Evolutionary conservation across 2,797 vertebrate genomes (phyloP).

Genomic region (Oryzias dopingdopingensis): DNA sequence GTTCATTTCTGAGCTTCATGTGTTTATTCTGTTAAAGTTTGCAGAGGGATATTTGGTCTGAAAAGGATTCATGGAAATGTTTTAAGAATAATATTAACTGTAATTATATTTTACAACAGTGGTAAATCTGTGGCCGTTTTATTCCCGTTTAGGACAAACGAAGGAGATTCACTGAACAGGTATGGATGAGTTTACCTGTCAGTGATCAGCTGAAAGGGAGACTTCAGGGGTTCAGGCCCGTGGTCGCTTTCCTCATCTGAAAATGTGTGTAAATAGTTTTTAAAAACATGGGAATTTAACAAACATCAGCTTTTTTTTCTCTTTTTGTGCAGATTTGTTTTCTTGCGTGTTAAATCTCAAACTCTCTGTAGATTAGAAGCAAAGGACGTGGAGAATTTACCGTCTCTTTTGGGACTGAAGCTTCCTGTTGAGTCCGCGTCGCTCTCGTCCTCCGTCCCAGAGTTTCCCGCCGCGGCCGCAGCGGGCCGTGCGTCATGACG

Average conservation of each 20-base stretch:
- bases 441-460: conserved; percentile 81
- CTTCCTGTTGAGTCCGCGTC: conserved; percentile 87
- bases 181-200: conserved; percentile 85
- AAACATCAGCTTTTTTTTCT: background rate
- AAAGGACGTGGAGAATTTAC: conserved; percentile 62
- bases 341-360: too few species aligned
- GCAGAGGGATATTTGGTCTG: too few species aligned
- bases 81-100: too few species aligned
- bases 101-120: too few species aligned
- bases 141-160: too few species aligned
- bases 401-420: conserved; percentile 89
- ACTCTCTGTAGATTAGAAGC: too few species aligned
- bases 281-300: background rate
- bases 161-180: too few species aligned
- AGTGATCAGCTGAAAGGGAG: conserved; percentile 89
- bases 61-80: too few species aligned
- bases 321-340: too few species aligned
- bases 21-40: too few species aligned
- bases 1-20: too few species aligned
- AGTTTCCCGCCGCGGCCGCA: conserved; percentile 68
- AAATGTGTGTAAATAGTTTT: conserved; percentile 2
- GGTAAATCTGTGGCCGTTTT: too few species aligned
- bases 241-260: conserved; percentile 88
- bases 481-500: conserved; percentile 78
- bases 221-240: conserved; percentile 88